Percentiles rank a stretch among this genome's conserved stretches.
phyloP scores from a whole-genome alignment of 1,140 invertebrate genomes.

The Zelostemma sp. region DNA sequence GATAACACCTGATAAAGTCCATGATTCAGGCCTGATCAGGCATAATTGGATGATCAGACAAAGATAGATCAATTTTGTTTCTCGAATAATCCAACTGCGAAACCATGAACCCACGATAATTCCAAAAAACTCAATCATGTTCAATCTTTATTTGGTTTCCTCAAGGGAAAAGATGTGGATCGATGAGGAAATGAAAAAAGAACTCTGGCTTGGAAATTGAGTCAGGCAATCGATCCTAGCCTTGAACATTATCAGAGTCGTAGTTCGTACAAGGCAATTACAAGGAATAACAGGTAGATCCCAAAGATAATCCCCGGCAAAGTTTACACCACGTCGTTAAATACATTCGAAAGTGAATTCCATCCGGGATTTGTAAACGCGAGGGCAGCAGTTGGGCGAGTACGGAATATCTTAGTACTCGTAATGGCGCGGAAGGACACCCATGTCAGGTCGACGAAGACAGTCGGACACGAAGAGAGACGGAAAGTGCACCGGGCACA shows the following conservation, averaged over 20 bases:
- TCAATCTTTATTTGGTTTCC: too few relatives aligned
- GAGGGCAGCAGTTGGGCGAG: not conserved
- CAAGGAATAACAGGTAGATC: slow-evolving; percentile 21
- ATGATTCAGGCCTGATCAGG: too few relatives aligned
- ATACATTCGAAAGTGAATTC: slow-evolving; percentile 4
- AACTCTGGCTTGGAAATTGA: too few relatives aligned
- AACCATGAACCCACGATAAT: too few relatives aligned
- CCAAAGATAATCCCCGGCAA: slow-evolving; percentile 17
- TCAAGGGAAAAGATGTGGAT: too few relatives aligned
- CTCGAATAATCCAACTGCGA: too few relatives aligned
- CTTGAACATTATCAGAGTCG: not conserved
- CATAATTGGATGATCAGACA: too few relatives aligned
- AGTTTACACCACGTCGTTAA: slow-evolving; percentile 13
- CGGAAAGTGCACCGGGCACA: slow-evolving; percentile 22
- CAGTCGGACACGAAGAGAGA: not conserved
- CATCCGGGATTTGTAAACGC: not conserved
- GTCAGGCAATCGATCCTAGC: not conserved
- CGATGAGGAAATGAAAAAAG: too few relatives aligned
- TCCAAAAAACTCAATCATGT: too few relatives aligned
- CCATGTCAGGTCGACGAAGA: slow-evolving; percentile 4
- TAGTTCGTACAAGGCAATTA: slow-evolving; percentile 11
- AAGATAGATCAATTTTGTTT: too few relatives aligned
- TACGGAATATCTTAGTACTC: not conserved
- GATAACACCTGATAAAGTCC: too few relatives aligned
- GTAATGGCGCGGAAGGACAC: slow-evolving; percentile 5